A percentile compares a stretch with the other conserved stretches of the same genome.
These are phyloP conservation scores for Limnodromus scolopaceus DNA, from an alignment of 2,797 vertebrate species.

Conservation along the genomic window DNA sequence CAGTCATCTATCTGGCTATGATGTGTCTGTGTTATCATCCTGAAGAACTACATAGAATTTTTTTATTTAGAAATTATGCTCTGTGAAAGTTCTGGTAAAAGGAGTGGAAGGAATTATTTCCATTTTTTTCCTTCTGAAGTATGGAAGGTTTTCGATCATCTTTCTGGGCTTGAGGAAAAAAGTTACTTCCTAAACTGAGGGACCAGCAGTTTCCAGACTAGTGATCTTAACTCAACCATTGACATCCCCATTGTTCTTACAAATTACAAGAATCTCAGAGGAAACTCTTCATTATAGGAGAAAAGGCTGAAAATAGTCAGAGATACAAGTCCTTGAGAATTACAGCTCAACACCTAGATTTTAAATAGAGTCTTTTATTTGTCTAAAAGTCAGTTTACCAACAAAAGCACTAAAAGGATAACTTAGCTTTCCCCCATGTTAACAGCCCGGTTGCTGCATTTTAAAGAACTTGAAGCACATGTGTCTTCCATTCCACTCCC, in stretches of 20 bases:
- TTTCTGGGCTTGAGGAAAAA: neutral
- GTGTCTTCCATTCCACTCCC: neutral
- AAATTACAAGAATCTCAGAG: neutral
- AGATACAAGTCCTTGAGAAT: neutral
- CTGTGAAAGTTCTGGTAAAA: neutral
- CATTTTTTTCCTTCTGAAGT: fast-evolving
- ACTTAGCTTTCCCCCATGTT: neutral
- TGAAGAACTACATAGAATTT: neutral
- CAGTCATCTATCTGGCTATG: neutral
- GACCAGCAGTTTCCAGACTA: neutral
- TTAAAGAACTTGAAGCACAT: neutral
- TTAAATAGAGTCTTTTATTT: neutral
- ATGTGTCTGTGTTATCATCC: neutral
- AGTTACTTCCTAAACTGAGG: neutral
- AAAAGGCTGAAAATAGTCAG: neutral
- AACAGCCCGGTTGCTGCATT: neutral
- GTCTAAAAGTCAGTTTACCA: neutral
- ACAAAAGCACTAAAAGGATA: neutral
- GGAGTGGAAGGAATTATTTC: neutral
- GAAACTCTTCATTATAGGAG: neutral
- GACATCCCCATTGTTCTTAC: neutral
- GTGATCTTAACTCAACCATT: neutral
- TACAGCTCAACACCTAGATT: neutral
- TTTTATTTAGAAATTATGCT: neutral
- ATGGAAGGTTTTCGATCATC: neutral